Base-by-base conservation (phyloP, 2,888 invertebrate genomes). In the Griposia aprilina region DNA sequence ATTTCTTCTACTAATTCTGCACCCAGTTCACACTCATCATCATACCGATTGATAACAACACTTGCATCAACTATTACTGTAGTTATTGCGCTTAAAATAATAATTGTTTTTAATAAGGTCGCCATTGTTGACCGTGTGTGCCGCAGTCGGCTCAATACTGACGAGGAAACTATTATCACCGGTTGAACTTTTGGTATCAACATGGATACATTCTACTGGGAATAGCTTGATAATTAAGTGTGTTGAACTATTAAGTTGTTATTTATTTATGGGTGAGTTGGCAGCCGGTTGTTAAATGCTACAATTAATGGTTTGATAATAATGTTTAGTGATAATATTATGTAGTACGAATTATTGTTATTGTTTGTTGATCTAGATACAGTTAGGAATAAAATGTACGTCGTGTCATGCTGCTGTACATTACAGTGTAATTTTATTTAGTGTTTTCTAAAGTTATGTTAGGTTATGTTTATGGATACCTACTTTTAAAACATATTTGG, bases 1-100 rank as follows among this genome's bases (percentile, higher is more conserved):
- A 98, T 98, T 95, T 98, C 98, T 23, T 94, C 82, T 0, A 91
- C 72, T 52, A 93, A 77, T 4, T 87, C 81, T 52, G 78, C 57
- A 78, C 90, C 90, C 45, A 93, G 75, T 6, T 76, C 63, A 87
- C 93, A 93, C 11, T 88, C 84, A 45, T 88, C 84, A 30, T 90
- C 89, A 73, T 84, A 89, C 26, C 90, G 82, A 71, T 87, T 91
- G 63, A 93, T 89, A 60, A 91, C 55, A n/a, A 87, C 85, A 89
- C 83, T 91, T 55, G 91, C 68, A 62, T 90, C 57, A 7, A 86
- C 78, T 71, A 78, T 76, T 67, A 82, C 60, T 65, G 50, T 65
- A 79, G 63, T 74, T 30, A 84, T 55, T 67, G 86, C 71, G 67
- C 79, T 71, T 59, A 86, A 30, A 81, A 85, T 81, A 82, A 85